Evolutionary conservation across 2,797 vertebrate genomes (phyloP).

Genomic region (Macrochelys suwanniensis): DNA sequence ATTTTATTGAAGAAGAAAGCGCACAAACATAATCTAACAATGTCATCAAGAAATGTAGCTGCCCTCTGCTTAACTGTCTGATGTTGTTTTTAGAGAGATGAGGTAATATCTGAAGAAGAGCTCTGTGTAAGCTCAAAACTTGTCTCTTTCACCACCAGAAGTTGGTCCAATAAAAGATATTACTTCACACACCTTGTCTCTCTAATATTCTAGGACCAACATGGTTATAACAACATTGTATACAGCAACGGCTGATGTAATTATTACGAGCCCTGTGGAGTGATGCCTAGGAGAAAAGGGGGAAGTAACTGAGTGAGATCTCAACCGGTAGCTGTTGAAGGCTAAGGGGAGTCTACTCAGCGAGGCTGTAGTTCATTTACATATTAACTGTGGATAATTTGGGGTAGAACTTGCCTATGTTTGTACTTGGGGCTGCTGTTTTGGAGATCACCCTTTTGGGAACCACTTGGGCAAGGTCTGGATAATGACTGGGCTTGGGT

Average conservation of each 20-base stretch:
- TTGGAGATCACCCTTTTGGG: no score
- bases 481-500: no score
- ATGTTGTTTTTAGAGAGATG: background rate
- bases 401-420: no score
- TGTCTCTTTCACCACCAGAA: background rate
- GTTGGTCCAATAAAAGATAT: background rate
- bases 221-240: background rate
- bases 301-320: background rate
- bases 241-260: background rate
- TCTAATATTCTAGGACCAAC: background rate
- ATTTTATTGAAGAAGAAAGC: background rate
- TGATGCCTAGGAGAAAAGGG: background rate
- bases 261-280: background rate
- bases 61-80: background rate
- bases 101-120: background rate
- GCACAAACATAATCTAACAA: conserved; percentile 7
- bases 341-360: background rate
- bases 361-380: background rate
- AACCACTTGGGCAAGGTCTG: no score
- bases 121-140: background rate
- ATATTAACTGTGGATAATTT: background rate
- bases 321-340: background rate
- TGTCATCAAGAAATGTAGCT: background rate
- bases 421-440: no score
- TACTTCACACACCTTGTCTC: background rate